Evolutionary conservation across 2,113 vertebrate species (phyloP).

Genomic region (Cheirogaleus medius): DNA sequence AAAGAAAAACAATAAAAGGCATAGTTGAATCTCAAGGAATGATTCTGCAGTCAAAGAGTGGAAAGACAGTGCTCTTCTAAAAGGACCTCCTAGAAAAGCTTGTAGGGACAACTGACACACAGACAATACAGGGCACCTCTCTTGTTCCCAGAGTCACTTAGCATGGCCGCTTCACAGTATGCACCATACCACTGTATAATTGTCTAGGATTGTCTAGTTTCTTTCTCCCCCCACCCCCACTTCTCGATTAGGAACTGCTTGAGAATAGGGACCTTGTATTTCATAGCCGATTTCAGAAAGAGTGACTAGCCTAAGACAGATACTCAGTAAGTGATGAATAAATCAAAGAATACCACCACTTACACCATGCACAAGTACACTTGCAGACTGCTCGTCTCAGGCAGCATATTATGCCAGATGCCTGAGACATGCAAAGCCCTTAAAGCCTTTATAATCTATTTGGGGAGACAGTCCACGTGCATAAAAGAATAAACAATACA

Average conservation of each 20-base stretch:
- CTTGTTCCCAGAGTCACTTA: neutral
- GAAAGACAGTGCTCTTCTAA: neutral
- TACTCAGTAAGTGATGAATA: constrained; percentile 18
- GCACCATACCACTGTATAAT: neutral
- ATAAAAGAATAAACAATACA: constrained; percentile 21
- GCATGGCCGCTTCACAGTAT: neutral
- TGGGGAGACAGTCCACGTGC: constrained; percentile 19
- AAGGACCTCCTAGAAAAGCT: neutral
- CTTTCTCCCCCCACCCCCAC: neutral
- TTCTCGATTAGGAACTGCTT: neutral
- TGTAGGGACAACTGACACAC: neutral
- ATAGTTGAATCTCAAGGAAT: neutral
- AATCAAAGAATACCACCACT: neutral
- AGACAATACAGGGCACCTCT: neutral
- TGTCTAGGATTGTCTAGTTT: neutral
- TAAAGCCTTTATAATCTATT: constrained; percentile 36
- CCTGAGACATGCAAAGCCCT: constrained; percentile 8
- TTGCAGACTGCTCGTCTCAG: neutral
- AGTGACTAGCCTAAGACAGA: neutral
- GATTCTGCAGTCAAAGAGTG: neutral
- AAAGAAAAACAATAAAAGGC: neutral
- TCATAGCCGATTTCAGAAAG: neutral
- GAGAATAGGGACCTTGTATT: neutral
- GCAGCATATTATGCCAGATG: constrained; percentile 3
- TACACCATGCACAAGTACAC: neutral